Evolutionary conservation across 2,113 vertebrate genomes (phyloP).

Genomic region (Atlantisia rogersi): DNA sequence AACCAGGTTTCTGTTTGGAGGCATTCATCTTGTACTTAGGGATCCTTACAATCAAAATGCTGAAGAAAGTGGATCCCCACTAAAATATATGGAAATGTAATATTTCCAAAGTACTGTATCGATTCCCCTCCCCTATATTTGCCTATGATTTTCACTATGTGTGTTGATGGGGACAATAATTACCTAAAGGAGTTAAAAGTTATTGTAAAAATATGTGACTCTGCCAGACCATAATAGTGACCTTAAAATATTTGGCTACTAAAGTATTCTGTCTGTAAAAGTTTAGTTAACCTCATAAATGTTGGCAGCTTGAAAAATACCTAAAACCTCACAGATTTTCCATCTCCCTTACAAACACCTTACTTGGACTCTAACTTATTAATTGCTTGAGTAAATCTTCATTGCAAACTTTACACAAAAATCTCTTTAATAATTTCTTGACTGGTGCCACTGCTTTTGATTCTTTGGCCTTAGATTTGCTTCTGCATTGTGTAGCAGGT

Average conservation of each 20-base stretch:
- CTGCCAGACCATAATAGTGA: neutral
- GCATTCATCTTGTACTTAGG: neutral
- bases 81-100: neutral
- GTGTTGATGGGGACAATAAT: neutral
- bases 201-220: neutral
- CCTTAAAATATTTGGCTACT: neutral
- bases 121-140: neutral
- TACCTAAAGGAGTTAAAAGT: neutral
- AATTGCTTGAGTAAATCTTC: neutral
- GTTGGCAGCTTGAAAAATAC: neutral
- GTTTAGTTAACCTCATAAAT: neutral
- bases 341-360: neutral
- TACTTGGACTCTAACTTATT: neutral
- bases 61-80: neutral
- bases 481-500: neutral
- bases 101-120: neutral
- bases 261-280: neutral
- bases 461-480: neutral
- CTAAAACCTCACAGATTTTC: neutral
- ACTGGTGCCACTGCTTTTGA: neutral
- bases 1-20: neutral
- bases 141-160: neutral
- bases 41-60: neutral
- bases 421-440: neutral
- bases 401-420: neutral